Base-by-base conservation (phyloP, 2,113 vertebrate species). In the Tetrax tetrax region DNA sequence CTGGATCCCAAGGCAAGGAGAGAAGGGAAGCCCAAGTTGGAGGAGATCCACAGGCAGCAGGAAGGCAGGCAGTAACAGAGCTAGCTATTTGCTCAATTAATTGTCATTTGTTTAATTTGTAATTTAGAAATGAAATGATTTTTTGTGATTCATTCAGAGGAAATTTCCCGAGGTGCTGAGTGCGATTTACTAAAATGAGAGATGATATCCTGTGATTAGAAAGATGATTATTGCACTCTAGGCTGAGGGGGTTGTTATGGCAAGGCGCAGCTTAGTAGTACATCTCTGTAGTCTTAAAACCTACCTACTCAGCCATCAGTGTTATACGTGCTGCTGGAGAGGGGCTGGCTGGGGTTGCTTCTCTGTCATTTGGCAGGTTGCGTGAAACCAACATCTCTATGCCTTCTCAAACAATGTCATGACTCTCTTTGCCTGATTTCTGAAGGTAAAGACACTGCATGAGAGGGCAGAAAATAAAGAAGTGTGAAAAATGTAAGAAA, bases 71-170 rank as follows among this genome's bases (percentile, higher is more conserved):
- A 93, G 45, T 81, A 85, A 91, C 13, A 83, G 53, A 91, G 35
- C 50, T 47, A 72, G n/a, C 24, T 91, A 65, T 94, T 91, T 93
- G 37, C 57, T 93, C 66, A 50, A 87, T 95, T 95, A 95, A 87
- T 95, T 92, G 69, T 70, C 17, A 80, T 77, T 91, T 47, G 3
- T 91, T 93, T 95, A 85, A 89, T 87, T 96, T 87, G 57, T 80
- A 91, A 85, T 90, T 93, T 91, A 86, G 84, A 90, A 94, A 87
- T 77, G 14, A 83, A 87, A 80, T 85, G 0, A 38, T 79, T 80
- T 91, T 84, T 93, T 80, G 63, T 66, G 66, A 90, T 88, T 77
- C 74, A 63, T 76, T 86, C 70, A 33, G 70, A 60, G 8, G 74
- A 96, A 80, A 94, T 89, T 91, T 96, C 69, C 81, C 0, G 6